Evolutionary conservation across 2,797 vertebrate species (phyloP).

Genomic region (Chloroceryle inda): DNA sequence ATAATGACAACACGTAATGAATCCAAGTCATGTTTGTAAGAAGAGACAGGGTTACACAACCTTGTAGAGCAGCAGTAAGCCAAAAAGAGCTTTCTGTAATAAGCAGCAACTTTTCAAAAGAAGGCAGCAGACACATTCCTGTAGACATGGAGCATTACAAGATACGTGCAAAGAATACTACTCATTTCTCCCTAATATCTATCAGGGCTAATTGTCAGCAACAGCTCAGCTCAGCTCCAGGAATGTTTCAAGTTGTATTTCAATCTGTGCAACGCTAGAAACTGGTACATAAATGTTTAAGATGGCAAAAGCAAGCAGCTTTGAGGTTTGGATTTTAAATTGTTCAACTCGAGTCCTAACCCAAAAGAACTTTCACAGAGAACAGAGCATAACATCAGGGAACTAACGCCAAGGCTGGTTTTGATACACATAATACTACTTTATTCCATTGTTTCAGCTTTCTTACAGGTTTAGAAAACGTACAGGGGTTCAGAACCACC

Average conservation of each 20-base stretch:
- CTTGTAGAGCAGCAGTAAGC: neutral
- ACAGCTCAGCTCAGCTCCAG: neutral
- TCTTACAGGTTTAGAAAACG: constrained; percentile 77
- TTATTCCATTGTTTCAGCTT: constrained; percentile 79
- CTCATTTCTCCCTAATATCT: neutral
- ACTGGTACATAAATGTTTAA: fast-evolving
- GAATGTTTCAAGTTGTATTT: neutral
- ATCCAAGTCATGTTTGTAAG: neutral
- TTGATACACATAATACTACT: constrained; percentile 73
- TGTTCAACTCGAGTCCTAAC: neutral
- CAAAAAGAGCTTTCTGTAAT: neutral
- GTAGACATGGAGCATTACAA: fast-evolving
- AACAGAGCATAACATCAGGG: constrained; percentile 18
- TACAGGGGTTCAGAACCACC: constrained; percentile 79
- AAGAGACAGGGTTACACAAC: neutral
- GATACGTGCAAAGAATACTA: fast-evolving
- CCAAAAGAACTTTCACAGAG: neutral
- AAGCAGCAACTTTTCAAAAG: neutral
- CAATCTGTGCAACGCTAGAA: neutral
- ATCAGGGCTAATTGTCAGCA: neutral
- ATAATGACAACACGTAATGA: neutral
- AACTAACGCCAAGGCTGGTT: constrained; percentile 71
- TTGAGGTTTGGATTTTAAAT: neutral
- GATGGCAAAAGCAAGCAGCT: neutral
- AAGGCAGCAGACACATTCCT: neutral